Evolutionary conservation across 2,888 invertebrate species (phyloP).

Genomic region (Pseudococcus jackbeardsleyi): DNA sequence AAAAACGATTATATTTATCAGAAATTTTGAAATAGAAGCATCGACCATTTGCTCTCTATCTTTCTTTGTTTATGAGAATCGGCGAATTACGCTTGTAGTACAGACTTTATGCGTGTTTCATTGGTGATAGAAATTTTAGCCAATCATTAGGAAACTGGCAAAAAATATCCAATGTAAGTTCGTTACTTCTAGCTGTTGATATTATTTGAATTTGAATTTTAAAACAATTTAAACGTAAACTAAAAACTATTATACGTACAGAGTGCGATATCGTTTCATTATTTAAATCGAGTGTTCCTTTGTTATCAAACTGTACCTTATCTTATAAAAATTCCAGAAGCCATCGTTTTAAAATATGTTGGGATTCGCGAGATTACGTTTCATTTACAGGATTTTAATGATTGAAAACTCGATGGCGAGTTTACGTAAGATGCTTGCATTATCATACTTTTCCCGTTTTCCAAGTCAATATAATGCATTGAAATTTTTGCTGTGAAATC

Average conservation of each 20-base stretch:
- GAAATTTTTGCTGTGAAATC: not conserved
- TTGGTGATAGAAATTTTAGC: constrained; percentile 74
- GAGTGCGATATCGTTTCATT: not conserved
- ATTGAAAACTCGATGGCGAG: not conserved
- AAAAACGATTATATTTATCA: no score
- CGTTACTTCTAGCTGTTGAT: constrained; percentile 74
- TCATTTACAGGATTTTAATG: not conserved
- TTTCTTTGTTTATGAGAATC: constrained; percentile 57
- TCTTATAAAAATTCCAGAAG: no score
- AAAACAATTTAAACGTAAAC: no score
- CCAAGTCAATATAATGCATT: not conserved
- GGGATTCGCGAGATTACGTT: not conserved
- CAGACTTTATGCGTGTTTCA: constrained; percentile 66
- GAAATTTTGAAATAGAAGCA: not conserved
- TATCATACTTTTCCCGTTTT: not conserved
- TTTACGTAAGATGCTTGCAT: not conserved
- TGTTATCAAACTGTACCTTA: not conserved
- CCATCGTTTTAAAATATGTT: not conserved
- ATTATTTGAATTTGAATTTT: not conserved
- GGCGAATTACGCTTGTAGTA: constrained; percentile 62
- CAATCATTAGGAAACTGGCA: constrained; percentile 89
- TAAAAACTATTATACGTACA: no score
- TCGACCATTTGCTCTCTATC: constrained; percentile 44
- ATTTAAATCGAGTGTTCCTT: not conserved
- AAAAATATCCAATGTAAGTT: constrained; percentile 82